Evolutionary conservation across 2,888 invertebrate genomes (phyloP).

Genomic region (Crematogaster levior): DNA sequence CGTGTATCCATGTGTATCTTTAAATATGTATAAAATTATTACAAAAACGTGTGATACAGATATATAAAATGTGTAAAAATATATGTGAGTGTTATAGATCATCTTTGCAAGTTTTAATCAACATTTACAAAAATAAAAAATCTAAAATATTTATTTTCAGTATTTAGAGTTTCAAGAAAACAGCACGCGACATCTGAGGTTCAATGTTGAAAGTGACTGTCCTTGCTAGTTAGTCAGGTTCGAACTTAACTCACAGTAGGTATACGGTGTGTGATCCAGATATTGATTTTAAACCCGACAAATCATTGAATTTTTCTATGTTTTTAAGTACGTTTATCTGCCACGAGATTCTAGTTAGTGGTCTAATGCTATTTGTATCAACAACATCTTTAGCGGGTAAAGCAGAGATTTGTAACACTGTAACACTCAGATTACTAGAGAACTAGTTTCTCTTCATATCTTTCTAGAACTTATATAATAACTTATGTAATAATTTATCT

Average conservation of each 20-base stretch:
- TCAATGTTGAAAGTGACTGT: constrained; percentile 21
- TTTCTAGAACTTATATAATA: not conserved
- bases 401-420: constrained; percentile 38
- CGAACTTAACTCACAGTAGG: constrained; percentile 51
- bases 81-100: not conserved
- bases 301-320: constrained; percentile 23
- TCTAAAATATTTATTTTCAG: not conserved
- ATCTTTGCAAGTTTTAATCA: not conserved
- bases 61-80: not conserved
- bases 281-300: not conserved
- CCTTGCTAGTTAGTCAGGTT: constrained; percentile 30
- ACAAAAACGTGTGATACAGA: not conserved
- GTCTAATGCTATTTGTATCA: constrained; percentile 32
- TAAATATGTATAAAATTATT: not conserved
- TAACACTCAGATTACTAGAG: not conserved
- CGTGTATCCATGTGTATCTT: not conserved
- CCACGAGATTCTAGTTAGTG: not conserved
- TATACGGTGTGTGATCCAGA: constrained; percentile 10
- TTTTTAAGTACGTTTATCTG: not conserved
- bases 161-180: not conserved
- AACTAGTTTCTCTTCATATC: constrained; percentile 1
- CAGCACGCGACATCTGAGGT: constrained; percentile 59
- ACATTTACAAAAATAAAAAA: not conserved
- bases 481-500: not conserved
- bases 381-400: constrained; percentile 58